Percentiles rank a stretch among this genome's conserved stretches.
These are phyloP conservation scores for Platichthys flesus DNA, from an alignment of 2,113 vertebrate species.

Conservation along the genomic window DNA sequence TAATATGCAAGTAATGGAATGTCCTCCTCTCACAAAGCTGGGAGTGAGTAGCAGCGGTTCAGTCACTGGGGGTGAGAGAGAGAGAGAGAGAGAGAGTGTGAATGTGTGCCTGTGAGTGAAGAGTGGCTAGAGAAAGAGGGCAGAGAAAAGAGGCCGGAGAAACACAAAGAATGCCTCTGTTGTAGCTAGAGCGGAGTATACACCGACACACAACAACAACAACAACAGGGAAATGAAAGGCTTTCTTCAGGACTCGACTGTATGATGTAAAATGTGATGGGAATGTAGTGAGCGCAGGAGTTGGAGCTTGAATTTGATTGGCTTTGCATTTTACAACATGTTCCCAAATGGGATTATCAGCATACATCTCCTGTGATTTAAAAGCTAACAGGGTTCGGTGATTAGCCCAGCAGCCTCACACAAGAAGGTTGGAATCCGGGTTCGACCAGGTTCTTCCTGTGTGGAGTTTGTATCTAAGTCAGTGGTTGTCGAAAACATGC, in stretches of 20 bases:
- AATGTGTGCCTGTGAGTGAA: not conserved
- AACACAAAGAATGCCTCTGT: slow-evolving; percentile 69
- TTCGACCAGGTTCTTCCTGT: too few species aligned
- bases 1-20: slow-evolving; percentile 79
- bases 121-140: slow-evolving; percentile 33
- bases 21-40: slow-evolving; percentile 54
- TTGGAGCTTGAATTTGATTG: slow-evolving; percentile 6
- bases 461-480: too few species aligned
- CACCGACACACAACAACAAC: slow-evolving; percentile 48
- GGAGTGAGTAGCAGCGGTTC: slow-evolving; percentile 57
- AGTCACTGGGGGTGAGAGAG: slow-evolving; percentile 31
- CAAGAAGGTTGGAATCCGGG: too few species aligned
- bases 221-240: slow-evolving; percentile 53
- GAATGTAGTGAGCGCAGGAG: slow-evolving; percentile 17
- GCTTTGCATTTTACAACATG: not conserved
- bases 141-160: slow-evolving; percentile 43
- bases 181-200: slow-evolving; percentile 17
- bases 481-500: too few species aligned
- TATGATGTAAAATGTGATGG: not conserved
- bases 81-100: slow-evolving; percentile 12
- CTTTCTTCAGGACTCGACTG: slow-evolving; percentile 38
- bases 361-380: too few species aligned
- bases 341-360: not conserved
- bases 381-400: too few species aligned
- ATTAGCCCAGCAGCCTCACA: too few species aligned